Evolutionary conservation across 2,888 invertebrate species (phyloP), one percentile per base, ranked within the genome.

Genomic region (Parascotia fuliginaria): DNA sequence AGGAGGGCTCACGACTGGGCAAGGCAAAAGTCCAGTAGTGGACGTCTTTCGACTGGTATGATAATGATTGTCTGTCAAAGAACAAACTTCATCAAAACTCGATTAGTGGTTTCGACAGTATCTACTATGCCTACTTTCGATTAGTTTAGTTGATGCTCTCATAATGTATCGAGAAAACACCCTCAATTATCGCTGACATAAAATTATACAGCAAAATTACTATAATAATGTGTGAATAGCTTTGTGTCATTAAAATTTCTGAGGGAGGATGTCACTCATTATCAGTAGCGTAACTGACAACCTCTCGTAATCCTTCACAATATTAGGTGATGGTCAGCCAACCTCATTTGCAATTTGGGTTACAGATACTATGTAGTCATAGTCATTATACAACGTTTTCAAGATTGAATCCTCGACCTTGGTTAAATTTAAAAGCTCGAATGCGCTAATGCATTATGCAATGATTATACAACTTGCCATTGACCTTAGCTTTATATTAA

Each of bases 261-360:
- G 22, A 49, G 19, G 45, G 22, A 68, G 70, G 69, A 70, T 70
- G 70, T 59, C 45, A 22, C 14, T 44, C 32, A 67, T 70, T 65
- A 67, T 12, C 11, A 16, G 42, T 53, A 41, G 54, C 65, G 67
- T 66, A 57, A 66, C 63, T 68, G 56, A 55, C 45, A 46, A 65
- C n/a, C n/a, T 61, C 51, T 52, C 36, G 52, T 52, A 58, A 64
- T 57, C 60, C 62, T 60, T 63, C 72, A 33, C 24, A 24, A 53
- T 68, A 62, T 58, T 62, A 54, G 66, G 72, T 70, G 64, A 70
- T 51, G 72, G 70, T 49, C 70, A 70, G 45, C 45, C 49, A 57
- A 54, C 42, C 54, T 65, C 54, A 66, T 69, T 57, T 65, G 37
- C 60, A 58, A 70, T 60, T 70, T 53, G 13, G 60, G 52, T 62